Base-by-base conservation (phyloP, 2,888 invertebrate genomes). In the Tenthredo mesomela region DNA sequence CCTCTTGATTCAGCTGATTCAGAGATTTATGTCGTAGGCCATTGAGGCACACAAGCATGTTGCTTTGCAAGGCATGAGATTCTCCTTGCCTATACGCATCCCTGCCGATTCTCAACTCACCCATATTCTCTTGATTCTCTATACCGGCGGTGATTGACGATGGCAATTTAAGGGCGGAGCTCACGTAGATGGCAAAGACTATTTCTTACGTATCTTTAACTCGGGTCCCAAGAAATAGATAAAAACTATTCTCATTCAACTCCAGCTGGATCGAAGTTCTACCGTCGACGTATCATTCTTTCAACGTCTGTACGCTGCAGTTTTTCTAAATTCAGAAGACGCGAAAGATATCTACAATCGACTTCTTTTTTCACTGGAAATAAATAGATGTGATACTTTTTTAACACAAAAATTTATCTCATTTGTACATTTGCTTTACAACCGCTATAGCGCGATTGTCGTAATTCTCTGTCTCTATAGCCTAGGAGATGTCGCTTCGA, bases 111-210 rank as follows among this genome's bases (percentile, higher is more conserved):
- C 61, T 40, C 50, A 77, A 77, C 50, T 61, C 65, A 37, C 80
- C 37, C n/a, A 61, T 25, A 65, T 80, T 43, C 82, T 65, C 67
- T 70, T 43, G 43, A 61, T 82, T 65, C 82, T 15, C 43, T 21
- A 47, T 15, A 18, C 29, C 21, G 47, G 25, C 67, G 21, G 82
- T 82, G 82, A 82, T 82, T 82, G 67, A 82, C 82, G 67, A 70
- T 82, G 29, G 82, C 67, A 82, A 82, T 82, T 67, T 82, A 77
- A 54, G 40, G 61, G 37, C 61, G 61, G 80, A 61, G 21, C 80
- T 65, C 65, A 25, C 47, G 25, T 67, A 33, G 29, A 82, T 65
- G 43, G 67, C 70, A 70, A 67, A 47, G 47, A 67, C 82, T 50
- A 70, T 82, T 67, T 67, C 82, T 67, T 40, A 67, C 47, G 67